Evolutionary conservation across 2,888 invertebrate species (phyloP).

Genomic region (Caprella mutica): DNA sequence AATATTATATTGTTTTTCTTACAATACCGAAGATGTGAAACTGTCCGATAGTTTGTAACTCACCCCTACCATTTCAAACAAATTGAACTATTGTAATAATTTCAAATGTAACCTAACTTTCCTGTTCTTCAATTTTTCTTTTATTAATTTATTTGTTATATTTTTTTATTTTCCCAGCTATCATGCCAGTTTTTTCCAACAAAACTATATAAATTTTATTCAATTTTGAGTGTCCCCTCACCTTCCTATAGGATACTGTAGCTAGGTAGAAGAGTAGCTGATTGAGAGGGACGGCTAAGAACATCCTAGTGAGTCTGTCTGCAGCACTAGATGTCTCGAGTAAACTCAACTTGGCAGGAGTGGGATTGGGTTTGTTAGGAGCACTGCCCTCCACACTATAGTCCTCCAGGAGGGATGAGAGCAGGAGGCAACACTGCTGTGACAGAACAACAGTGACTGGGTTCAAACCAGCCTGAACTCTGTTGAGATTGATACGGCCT

Average conservation of each 20-base stretch:
- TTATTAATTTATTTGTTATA: too few relatives aligned
- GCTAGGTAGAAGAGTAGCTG: conserved; percentile 77
- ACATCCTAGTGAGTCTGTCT: conserved; percentile 57
- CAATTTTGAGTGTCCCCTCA: too few relatives aligned
- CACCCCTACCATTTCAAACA: too few relatives aligned
- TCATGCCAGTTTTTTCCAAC: too few relatives aligned
- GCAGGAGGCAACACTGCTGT: conserved; percentile 65
- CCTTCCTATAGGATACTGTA: conserved; percentile 78
- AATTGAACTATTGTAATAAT: too few relatives aligned
- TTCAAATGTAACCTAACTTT: not conserved
- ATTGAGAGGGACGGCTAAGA: conserved; percentile 59
- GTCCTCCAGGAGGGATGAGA: conserved; percentile 62
- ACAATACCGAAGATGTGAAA: too few relatives aligned
- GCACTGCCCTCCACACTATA: conserved; percentile 53
- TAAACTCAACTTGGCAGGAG: conserved; percentile 53
- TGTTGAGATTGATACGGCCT: conserved; percentile 54
- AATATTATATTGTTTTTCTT: too few relatives aligned
- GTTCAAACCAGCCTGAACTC: conserved; percentile 76
- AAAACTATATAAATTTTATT: too few relatives aligned
- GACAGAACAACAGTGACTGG: conserved; percentile 81
- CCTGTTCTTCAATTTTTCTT: too few relatives aligned
- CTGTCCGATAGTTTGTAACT: too few relatives aligned
- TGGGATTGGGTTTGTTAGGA: conserved; percentile 34
- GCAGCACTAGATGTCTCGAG: conserved; percentile 55
- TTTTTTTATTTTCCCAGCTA: too few relatives aligned